Base-by-base conservation (phyloP, 1,140 invertebrate species). In the Anthonomus grandis region DNA sequence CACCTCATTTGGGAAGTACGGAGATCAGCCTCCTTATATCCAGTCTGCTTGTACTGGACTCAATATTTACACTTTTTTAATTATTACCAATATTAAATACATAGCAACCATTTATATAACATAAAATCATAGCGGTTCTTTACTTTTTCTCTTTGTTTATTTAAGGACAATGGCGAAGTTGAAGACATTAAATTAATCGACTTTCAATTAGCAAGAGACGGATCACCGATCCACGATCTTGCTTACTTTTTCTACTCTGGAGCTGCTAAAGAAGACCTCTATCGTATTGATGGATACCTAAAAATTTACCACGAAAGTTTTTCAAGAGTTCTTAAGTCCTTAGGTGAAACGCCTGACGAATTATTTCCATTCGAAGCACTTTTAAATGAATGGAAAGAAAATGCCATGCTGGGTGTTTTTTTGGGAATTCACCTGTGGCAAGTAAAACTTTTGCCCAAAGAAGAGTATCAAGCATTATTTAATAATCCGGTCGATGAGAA, bases 141-240 rank as follows among this genome's bases (percentile, higher is more conserved):
- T n/a, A n/a, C n/a, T n/a, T n/a, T n/a, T n/a, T n/a, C n/a, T n/a
- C n/a, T n/a, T n/a, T n/a, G n/a, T 23, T 12, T 42, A 53, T 49
- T 59, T 24, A 17, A 59, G 56, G 22, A 54, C 23, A 15, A 22
- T 34, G 49, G 24, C 6, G 24, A 58, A 15, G n/a, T 41, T 4
- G 41, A 53, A 38, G 49, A 66, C 50, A 13, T 62, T 4, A 60
- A 51, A 36, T 24, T 64, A 1, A 59, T 84, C n/a, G 83, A 85
- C 61, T 81, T 78, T 67, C 83, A 84, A 67, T 62, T 82, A 8
- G 64, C 70, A 9, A 70, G 78, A 4, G 77, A 77, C 52, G 74
- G 76, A 2, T 81, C 80, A 3, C 82, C 83, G 3, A 74, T 79
- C 2, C 76, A 75, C 0, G 83, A 84, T 56, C 57, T 85, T 25